A percentile compares a stretch with the other conserved stretches of the same genome.
Conservation (phyloP, 2,888 invertebrate species). For the Drosophila macrothrix region DNA sequence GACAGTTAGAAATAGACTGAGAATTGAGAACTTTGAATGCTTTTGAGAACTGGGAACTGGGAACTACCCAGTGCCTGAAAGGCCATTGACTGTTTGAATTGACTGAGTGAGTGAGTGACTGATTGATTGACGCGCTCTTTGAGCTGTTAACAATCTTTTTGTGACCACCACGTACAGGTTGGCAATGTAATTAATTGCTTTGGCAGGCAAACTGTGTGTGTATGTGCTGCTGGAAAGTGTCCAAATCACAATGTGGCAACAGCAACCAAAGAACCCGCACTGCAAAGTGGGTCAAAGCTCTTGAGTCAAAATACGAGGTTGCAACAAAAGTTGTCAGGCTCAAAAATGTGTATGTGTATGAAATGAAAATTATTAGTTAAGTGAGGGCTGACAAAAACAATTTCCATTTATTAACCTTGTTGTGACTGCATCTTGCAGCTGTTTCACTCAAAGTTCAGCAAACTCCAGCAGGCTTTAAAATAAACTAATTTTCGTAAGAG, state of each 20-base stretch:
- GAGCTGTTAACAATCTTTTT: constrained; percentile 77
- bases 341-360: constrained; percentile 19
- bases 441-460: constrained; percentile 40
- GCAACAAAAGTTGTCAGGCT: constrained; percentile 59
- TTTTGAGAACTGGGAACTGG: constrained; percentile 29
- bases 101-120: constrained; percentile 46
- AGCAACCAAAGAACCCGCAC: constrained; percentile 27
- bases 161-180: constrained; percentile 65
- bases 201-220: constrained; percentile 65
- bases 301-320: constrained; percentile 53
- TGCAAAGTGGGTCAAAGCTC: constrained; percentile 42
- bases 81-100: constrained; percentile 72
- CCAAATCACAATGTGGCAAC: constrained; percentile 68
- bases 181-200: constrained; percentile 79
- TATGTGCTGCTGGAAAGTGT: constrained; percentile 54
- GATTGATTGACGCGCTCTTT: constrained; percentile 71
- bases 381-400: constrained; percentile 24
- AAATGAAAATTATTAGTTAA: constrained; percentile 58
- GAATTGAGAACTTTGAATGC: constrained; percentile 12
- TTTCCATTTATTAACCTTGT: neutral
- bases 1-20: constrained; percentile 43
- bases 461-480: constrained; percentile 39
- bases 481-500: constrained; percentile 50
- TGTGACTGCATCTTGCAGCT: constrained; percentile 32
- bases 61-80: constrained; percentile 33